A percentile compares a stretch with the other conserved stretches of the same genome.
Conservation (phyloP, 2,888 invertebrate species). For the Drosophila longiperda region DNA sequence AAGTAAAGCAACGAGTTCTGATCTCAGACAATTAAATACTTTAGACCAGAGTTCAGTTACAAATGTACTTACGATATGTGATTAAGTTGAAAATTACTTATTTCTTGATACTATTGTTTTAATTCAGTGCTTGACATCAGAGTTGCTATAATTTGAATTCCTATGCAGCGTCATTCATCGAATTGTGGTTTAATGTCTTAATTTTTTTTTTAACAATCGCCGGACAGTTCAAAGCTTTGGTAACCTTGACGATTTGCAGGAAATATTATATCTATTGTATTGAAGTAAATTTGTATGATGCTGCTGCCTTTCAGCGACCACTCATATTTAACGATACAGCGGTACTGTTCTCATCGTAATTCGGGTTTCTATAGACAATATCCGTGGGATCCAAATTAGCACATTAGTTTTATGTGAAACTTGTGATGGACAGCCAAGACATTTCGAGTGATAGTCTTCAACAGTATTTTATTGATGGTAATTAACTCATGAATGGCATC, state of each 20-base stretch:
- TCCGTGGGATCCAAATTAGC: slow-evolving; percentile 4
- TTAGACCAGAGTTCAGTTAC: not conserved
- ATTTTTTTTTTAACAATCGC: slow-evolving; percentile 47
- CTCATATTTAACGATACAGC: slow-evolving; percentile 48
- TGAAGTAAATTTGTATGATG: slow-evolving; percentile 58
- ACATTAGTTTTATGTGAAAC: slow-evolving; percentile 25
- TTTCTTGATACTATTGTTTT: not conserved
- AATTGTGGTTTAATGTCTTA: slow-evolving; percentile 38
- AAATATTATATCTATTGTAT: slow-evolving; percentile 42
- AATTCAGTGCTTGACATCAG: slow-evolving; percentile 11
- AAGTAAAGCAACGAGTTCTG: not conserved
- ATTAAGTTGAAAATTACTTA: slow-evolving; percentile 20
- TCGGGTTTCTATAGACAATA: slow-evolving; percentile 23
- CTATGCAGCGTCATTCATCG: slow-evolving; percentile 16
- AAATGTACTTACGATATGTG: not conserved
- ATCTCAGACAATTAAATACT: not conserved
- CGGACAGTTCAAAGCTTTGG: slow-evolving; percentile 58
- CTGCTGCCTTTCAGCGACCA: slow-evolving; percentile 59
- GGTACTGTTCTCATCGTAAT: slow-evolving; percentile 39
- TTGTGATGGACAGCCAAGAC: slow-evolving; percentile 17
- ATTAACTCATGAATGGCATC: slow-evolving; percentile 34
- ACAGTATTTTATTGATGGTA: slow-evolving; percentile 20
- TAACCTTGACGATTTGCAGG: slow-evolving; percentile 41
- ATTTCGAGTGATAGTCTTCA: slow-evolving; percentile 2
- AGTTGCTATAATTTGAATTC: slow-evolving; percentile 10